Percentiles rank a stretch among this genome's conserved stretches.
These are phyloP conservation scores for Mythimna loreyi DNA, from an alignment of 2,888 invertebrate genomes.

Conservation along the genomic window DNA sequence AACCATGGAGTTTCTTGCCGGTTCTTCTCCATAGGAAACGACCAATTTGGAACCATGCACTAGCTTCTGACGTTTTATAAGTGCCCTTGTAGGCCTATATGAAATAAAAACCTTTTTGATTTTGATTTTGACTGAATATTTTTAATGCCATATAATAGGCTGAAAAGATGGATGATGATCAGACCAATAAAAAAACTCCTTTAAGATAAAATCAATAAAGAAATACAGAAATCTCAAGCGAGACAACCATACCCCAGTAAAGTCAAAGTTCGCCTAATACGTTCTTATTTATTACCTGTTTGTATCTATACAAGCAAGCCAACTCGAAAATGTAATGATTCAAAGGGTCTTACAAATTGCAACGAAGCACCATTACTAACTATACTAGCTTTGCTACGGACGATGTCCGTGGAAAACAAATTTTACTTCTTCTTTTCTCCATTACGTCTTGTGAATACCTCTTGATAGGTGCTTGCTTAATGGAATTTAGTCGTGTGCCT, in stretches of 20 bases:
- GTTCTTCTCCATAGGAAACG: no score
- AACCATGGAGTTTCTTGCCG: no score
- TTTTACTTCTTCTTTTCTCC: slow-evolving; percentile 29
- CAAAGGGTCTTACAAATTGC: slow-evolving; percentile 59
- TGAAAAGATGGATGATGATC: no score
- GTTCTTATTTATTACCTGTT: slow-evolving; percentile 63
- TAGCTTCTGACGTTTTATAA: no score
- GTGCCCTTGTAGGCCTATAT: no score
- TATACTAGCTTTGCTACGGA: slow-evolving; percentile 29
- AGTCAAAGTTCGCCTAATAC: slow-evolving; percentile 59
- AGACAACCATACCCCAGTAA: slow-evolving; percentile 37
- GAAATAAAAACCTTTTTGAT: no score
- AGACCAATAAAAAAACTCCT: no score
- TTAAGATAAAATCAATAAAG: not conserved
- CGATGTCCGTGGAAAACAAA: slow-evolving; percentile 40
- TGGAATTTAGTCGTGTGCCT: slow-evolving; percentile 13
- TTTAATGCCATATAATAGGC: no score
- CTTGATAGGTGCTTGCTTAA: slow-evolving; percentile 23
- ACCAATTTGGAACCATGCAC: no score
- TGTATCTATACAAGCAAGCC: slow-evolving; percentile 53
- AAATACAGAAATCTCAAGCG: not conserved
- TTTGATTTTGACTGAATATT: no score
- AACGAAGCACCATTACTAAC: slow-evolving; percentile 55
- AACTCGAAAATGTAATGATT: slow-evolving; percentile 60
- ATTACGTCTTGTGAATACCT: slow-evolving; percentile 23